phyloP scores from a whole-genome alignment of 1,140 invertebrate genomes.

The Calliphora vicina region DNA sequence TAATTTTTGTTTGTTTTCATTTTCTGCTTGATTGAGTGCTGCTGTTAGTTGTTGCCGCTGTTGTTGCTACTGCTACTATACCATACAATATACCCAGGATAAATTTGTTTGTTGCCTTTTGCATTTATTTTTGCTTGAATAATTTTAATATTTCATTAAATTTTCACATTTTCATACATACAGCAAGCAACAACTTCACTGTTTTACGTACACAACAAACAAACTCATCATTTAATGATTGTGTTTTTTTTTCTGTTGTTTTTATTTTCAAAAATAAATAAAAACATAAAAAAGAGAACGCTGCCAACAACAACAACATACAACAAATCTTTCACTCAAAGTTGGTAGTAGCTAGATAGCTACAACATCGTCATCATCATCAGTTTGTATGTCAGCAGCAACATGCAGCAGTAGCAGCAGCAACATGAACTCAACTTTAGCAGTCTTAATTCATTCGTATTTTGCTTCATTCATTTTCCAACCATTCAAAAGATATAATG shows the following conservation, averaged over 20 bases:
- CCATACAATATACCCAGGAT: neutral
- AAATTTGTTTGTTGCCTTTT: neutral
- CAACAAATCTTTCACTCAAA: neutral
- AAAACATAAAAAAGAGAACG: too few species aligned
- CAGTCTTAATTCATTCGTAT: slow-evolving; percentile 31
- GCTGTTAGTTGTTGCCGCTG: slow-evolving; percentile 14
- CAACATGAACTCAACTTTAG: slow-evolving; percentile 16
- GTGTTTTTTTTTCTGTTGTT: neutral
- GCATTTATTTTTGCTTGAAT: slow-evolving; percentile 14
- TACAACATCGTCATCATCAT: neutral
- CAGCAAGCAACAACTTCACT: neutral
- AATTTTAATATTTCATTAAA: slow-evolving; percentile 35
- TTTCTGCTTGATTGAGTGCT: slow-evolving; percentile 27
- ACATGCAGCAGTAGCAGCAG: neutral
- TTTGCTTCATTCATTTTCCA: slow-evolving; percentile 33
- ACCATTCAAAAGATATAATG: slow-evolving; percentile 32
- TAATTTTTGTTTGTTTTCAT: slow-evolving; percentile 22
- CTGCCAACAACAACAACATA: neutral
- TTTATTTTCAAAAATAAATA: neutral
- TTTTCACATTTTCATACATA: slow-evolving; percentile 29
- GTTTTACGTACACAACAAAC: neutral
- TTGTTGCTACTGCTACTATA: neutral
- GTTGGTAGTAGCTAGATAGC: neutral
- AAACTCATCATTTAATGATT: slow-evolving; percentile 11
- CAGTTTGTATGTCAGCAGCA: neutral